Evolutionary conservation across 2,797 vertebrate genomes (phyloP), one percentile per base, ranked within the genome.

Genomic region (Acanthis flammea): DNA sequence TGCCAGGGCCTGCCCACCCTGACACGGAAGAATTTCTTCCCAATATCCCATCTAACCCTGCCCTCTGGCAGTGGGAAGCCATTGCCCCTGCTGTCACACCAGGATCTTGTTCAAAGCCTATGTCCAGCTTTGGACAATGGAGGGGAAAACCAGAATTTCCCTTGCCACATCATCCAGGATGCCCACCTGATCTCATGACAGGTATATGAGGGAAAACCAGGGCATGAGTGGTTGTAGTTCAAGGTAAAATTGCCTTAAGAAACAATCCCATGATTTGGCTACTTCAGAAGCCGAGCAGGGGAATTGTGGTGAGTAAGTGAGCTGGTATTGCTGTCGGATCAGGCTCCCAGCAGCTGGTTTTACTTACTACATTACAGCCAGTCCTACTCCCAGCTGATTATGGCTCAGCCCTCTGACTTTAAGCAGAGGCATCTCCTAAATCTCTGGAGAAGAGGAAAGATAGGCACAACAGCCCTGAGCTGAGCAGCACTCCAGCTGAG

Each of bases 261-360:
- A 94, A 39, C 31, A 67, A 86, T 77, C 33, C 22, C 25, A 14
- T n/a, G 39, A 55, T 55, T 37, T 31, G 16, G n/a, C 72, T 92
- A 51, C 53, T 82, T 81, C 82, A 60, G 58, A 78, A 87, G 78
- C 47, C 58, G 65, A 53, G 58, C 8, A 57, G 39, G 54, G 85
- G 42, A 89, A 70, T 9, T 76, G 53, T 7, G 19, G 67, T 93
- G 35, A 85, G 63, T 81, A 75, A 94, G 58, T 1, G 2, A 82
- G 31, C 47, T 85, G 93, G 60, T 92, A 62, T 79, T 86, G 30
- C 71, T 24, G 19, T 85, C 3, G 0, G 75, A 76, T 37, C 55
- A 66, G 78, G 31, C 7, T 79, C 58, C 74, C 62, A 47, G 67
- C 63, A 76, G 78, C 67, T 95, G 78, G 30, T 58, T 89, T 89